A percentile compares a stretch with the other conserved stretches of the same genome.
phyloP scores from a whole-genome alignment of 2,888 invertebrate species.

The Ectemnius lituratus region DNA sequence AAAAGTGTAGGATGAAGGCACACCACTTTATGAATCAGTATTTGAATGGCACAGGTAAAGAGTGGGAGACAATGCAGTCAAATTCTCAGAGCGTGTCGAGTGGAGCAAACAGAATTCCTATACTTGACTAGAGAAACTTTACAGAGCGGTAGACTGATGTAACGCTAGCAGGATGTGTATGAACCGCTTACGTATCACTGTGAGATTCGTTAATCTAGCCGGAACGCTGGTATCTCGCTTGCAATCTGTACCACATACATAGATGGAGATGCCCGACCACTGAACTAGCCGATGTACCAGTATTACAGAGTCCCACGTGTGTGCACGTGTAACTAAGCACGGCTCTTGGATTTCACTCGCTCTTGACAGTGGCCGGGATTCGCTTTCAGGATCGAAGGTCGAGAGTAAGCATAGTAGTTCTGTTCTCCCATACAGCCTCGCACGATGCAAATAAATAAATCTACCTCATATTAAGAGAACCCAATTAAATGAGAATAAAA shows the following conservation, averaged over 20 bases:
- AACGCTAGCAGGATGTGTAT: neutral
- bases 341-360: slow-evolving; percentile 41
- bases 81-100: no score
- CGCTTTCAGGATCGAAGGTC: slow-evolving; percentile 33
- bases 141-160: neutral
- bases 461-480: no score
- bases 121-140: no score
- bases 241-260: slow-evolving; percentile 14
- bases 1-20: no score
- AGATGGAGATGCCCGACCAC: neutral
- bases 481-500: no score
- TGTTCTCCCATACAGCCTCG: neutral
- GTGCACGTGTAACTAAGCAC: slow-evolving; percentile 1
- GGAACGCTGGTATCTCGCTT: slow-evolving; percentile 7
- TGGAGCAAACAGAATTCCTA: no score
- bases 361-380: slow-evolving; percentile 45
- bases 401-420: slow-evolving; percentile 5
- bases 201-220: slow-evolving; percentile 22
- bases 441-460: no score
- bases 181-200: slow-evolving; percentile 15
- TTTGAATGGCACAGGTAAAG: no score
- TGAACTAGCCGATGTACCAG: neutral
- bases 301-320: slow-evolving; percentile 5
- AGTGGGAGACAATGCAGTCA: no score
- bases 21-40: no score